Conservation (phyloP, 1,140 invertebrate species). For the Sipha flava region DNA sequence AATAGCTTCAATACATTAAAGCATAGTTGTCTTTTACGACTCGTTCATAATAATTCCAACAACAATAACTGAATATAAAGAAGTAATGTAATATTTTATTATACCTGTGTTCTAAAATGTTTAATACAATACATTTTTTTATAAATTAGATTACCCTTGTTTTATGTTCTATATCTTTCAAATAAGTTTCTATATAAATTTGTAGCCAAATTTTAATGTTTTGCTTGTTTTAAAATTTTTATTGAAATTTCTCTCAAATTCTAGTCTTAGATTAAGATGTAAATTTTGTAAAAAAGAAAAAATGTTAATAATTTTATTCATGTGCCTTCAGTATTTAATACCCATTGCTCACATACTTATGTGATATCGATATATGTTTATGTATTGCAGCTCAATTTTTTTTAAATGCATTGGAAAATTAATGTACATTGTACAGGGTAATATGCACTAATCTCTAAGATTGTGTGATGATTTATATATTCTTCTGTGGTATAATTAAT, state of each 20-base stretch:
- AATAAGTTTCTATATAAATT: background rate
- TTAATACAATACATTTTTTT: no score
- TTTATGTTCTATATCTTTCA: background rate
- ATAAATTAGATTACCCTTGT: no score
- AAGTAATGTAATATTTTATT: no score
- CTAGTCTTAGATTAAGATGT: constrained; percentile 29
- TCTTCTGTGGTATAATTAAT: background rate
- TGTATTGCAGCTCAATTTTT: background rate
- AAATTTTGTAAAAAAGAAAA: background rate
- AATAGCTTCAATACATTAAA: no score
- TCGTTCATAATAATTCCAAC: no score
- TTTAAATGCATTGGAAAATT: background rate
- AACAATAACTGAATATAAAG: no score
- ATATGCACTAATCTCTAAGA: background rate
- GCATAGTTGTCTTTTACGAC: no score
- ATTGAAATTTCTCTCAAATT: constrained; percentile 6
- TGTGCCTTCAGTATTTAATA: constrained; percentile 14
- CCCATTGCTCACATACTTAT: background rate
- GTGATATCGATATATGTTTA: background rate
- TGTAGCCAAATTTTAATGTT: background rate
- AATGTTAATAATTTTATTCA: background rate
- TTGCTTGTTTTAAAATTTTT: background rate
- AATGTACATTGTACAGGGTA: constrained; percentile 13
- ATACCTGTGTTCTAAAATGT: no score
- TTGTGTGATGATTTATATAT: background rate